Percentiles rank a stretch among this genome's conserved stretches.
Conservation (phyloP, 2,888 invertebrate species). For the Mythimna ferrago region DNA sequence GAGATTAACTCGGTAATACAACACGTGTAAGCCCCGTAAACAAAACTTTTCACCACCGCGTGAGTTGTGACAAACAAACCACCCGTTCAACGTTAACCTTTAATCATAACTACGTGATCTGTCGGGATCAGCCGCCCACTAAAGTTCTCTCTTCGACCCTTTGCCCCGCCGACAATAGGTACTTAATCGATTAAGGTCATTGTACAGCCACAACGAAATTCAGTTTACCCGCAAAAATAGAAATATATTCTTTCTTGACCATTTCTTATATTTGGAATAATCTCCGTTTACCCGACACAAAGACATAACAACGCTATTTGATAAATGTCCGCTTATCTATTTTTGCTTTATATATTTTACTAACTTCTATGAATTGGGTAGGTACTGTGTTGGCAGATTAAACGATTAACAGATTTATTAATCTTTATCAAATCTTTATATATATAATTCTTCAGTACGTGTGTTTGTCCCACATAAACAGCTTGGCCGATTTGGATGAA, state of each 20-base stretch:
- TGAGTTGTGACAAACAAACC: conserved; percentile 49
- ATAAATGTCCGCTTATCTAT: conserved; percentile 6
- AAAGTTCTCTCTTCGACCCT: conserved; percentile 49
- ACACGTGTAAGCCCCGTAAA: conserved; percentile 53
- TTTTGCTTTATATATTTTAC: conserved; percentile 5
- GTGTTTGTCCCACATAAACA: too few species aligned
- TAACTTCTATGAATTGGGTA: background rate
- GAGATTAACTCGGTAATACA: conserved; percentile 51
- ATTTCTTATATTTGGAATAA: conserved; percentile 37
- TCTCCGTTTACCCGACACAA: conserved; percentile 19
- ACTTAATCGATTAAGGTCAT: conserved; percentile 63
- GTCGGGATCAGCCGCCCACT: conserved; percentile 36
- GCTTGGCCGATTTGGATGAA: too few species aligned
- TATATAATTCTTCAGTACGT: too few species aligned
- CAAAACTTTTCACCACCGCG: conserved; percentile 44
- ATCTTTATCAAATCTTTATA: background rate
- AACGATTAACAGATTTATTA: conserved; percentile 7
- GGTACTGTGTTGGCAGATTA: background rate
- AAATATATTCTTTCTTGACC: conserved; percentile 51
- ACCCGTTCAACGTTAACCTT: conserved; percentile 29
- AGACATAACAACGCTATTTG: conserved; percentile 1
- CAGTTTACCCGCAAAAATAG: conserved; percentile 52
- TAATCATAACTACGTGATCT: conserved; percentile 57
- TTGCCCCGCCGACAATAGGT: conserved; percentile 50
- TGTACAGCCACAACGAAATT: conserved; percentile 56